These are phyloP conservation scores for Cantharis lateralis DNA, from an alignment of 2,888 invertebrate genomes.

Conservation along the genomic window DNA sequence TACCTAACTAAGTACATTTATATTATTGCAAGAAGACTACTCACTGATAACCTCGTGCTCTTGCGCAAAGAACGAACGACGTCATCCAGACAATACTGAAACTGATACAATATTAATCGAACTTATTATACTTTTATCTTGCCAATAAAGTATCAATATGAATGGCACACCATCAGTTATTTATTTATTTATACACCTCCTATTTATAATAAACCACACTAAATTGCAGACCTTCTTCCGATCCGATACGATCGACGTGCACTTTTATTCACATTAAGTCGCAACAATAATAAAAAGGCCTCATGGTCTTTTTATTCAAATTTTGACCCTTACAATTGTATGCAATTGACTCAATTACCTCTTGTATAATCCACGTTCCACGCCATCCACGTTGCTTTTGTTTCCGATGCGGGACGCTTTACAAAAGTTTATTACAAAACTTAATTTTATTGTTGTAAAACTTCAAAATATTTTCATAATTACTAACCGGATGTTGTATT, in stretches of 20 bases:
- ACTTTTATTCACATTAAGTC: background rate
- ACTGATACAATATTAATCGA: conserved; percentile 5
- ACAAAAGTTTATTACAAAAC: background rate
- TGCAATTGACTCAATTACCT: background rate
- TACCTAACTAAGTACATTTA: background rate
- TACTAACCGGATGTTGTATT: background rate
- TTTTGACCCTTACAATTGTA: background rate
- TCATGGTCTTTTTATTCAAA: background rate
- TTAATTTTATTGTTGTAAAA: background rate
- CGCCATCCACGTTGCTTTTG: background rate
- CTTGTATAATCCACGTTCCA: background rate
- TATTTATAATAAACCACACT: background rate
- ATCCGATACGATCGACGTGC: background rate
- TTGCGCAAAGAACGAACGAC: conserved; percentile 20
- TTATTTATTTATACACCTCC: conserved; percentile 19
- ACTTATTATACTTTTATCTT: conserved; percentile 17
- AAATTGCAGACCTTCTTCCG: background rate
- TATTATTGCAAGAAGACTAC: background rate
- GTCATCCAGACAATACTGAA: conserved; percentile 21
- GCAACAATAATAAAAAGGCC: background rate
- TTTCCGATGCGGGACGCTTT: background rate
- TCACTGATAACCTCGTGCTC: conserved; percentile 7
- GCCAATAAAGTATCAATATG: conserved; percentile 13
- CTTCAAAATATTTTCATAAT: background rate
- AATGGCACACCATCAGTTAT: conserved; percentile 4